A percentile compares a stretch with the other conserved stretches of the same genome.
These are phyloP conservation scores for Gila orcuttii DNA, from an alignment of 2,113 vertebrate genomes.

Conservation along the genomic window DNA sequence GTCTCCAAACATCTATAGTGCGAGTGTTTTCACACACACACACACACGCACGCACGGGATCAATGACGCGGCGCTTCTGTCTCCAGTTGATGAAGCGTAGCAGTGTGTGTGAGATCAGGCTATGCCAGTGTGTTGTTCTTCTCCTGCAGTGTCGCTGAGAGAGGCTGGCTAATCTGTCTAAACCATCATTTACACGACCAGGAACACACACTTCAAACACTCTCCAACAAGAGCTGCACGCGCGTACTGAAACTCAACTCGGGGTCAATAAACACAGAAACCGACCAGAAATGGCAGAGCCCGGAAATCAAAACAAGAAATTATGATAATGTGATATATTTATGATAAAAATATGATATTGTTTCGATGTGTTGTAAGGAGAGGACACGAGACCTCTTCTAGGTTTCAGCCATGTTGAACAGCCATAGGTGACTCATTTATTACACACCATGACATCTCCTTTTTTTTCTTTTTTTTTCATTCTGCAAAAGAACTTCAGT, in stretches of 20 bases:
- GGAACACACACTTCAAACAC: neutral
- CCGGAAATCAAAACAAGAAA: neutral
- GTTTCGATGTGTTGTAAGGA: no score
- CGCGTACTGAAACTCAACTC: neutral
- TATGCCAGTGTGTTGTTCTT: neutral
- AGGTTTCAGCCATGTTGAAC: no score
- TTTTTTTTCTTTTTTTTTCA: no score
- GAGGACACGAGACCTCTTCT: no score
- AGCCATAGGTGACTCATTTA: no score
- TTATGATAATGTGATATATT: neutral
- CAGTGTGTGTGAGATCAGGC: slow-evolving; percentile 26
- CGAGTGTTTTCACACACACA: no score
- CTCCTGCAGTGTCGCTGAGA: slow-evolving; percentile 21
- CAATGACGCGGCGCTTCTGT: no score
- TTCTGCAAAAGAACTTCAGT: no score
- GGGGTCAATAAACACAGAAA: neutral
- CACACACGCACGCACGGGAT: no score
- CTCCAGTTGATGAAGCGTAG: no score
- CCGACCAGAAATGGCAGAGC: neutral
- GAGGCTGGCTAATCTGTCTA: slow-evolving; percentile 6
- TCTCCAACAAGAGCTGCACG: neutral
- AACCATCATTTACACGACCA: neutral
- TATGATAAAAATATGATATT: neutral
- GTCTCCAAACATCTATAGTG: no score
- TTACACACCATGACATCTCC: no score